Conservation (phyloP, 2,113 vertebrate genomes). For the Speoplatyrhinus poulsoni region DNA sequence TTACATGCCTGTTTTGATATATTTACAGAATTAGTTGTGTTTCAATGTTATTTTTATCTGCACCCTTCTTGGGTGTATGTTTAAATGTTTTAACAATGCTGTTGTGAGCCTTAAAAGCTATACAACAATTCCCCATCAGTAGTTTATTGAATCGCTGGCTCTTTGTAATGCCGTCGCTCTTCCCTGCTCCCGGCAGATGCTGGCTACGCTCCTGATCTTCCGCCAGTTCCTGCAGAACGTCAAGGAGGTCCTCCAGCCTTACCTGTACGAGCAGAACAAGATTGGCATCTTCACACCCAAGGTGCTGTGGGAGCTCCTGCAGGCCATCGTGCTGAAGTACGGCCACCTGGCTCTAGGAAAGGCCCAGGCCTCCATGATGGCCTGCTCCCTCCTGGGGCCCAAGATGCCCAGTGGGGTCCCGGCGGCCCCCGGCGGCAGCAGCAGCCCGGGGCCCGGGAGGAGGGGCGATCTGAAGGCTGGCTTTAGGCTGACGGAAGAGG, state of each 20-base stretch:
- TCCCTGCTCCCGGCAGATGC: constrained; percentile 78
- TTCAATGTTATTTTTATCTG: no score
- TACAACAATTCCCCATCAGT: no score
- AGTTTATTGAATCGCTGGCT: no score
- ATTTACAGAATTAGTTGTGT: no score
- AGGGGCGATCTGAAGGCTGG: constrained; percentile 82
- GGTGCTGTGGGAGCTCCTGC: constrained; percentile 80
- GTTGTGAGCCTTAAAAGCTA: no score
- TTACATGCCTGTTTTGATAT: no score
- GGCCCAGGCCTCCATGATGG: constrained; percentile 62
- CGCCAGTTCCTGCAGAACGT: constrained; percentile 95
- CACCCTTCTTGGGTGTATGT: no score
- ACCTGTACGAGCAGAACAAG: constrained; percentile 87
- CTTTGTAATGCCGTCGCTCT: not conserved
- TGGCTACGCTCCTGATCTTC: constrained; percentile 93
- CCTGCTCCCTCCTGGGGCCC: constrained; percentile 62
- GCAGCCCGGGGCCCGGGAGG: constrained; percentile 43
- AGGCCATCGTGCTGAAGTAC: constrained; percentile 78
- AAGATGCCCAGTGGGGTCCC: constrained; percentile 40
- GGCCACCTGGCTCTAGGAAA: constrained; percentile 67
- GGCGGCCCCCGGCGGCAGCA: constrained; percentile 10
- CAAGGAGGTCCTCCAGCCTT: constrained; percentile 92
- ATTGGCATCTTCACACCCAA: constrained; percentile 82
- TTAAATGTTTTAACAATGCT: no score
- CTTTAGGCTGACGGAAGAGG: constrained; percentile 88